Percentiles rank a stretch among this genome's conserved stretches.
phyloP scores from a whole-genome alignment of 2,888 invertebrate genomes.

The Ditula angustiorana region DNA sequence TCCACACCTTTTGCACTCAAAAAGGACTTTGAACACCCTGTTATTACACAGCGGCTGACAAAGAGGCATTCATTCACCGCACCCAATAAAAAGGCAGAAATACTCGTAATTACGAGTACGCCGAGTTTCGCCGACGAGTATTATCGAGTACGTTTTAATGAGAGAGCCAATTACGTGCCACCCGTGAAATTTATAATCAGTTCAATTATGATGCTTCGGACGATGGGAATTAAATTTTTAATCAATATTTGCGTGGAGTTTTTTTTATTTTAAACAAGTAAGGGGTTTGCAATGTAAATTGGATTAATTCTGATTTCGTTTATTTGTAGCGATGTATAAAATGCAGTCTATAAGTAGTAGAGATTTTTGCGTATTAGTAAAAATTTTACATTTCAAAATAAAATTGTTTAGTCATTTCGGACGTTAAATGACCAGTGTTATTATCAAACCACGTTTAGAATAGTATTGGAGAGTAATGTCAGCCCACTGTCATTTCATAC shows the following conservation, averaged over 20 bases:
- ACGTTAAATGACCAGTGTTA: too few relatives aligned
- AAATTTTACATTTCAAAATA: too few relatives aligned
- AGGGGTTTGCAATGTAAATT: neutral
- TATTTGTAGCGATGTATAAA: neutral
- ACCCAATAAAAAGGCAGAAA: constrained; percentile 13
- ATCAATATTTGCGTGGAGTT: neutral
- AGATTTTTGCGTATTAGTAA: too few relatives aligned
- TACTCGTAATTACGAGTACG: constrained; percentile 13
- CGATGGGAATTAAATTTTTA: constrained; percentile 1
- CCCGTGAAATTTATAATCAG: neutral
- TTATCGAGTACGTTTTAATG: neutral
- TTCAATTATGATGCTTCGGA: neutral
- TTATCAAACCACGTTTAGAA: too few relatives aligned
- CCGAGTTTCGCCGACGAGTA: neutral
- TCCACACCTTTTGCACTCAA: neutral
- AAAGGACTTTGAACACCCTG: constrained; percentile 6
- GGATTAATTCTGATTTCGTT: neutral
- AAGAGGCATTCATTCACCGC: constrained; percentile 13
- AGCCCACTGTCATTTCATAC: too few relatives aligned
- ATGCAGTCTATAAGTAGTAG: too few relatives aligned
- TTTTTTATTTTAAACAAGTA: neutral
- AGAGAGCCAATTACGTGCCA: neutral
- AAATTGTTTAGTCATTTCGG: too few relatives aligned
- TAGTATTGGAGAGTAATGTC: too few relatives aligned
- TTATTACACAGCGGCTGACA: constrained; percentile 11